phyloP scores from a whole-genome alignment of 2,113 vertebrate genomes.

The Limanda limanda region DNA sequence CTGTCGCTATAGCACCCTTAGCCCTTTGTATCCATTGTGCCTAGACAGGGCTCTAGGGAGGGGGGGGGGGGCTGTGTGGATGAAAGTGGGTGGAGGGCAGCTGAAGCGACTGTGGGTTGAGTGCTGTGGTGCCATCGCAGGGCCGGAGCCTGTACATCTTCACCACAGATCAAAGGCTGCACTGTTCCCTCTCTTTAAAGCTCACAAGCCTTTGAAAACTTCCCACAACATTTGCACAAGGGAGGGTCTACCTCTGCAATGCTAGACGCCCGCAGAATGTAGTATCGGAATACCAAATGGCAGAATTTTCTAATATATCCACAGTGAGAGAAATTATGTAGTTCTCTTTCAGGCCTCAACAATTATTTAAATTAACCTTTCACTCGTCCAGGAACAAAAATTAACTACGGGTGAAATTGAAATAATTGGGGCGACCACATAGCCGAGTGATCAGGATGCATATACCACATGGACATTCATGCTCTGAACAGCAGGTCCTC shows the following conservation, averaged over 20 bases:
- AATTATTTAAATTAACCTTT: not conserved
- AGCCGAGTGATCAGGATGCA: not conserved
- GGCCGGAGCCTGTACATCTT: constrained; percentile 65
- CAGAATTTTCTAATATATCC: constrained; percentile 47
- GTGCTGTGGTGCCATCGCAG: constrained; percentile 61
- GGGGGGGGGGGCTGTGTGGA: constrained; percentile 33
- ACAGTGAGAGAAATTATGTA: constrained; percentile 34
- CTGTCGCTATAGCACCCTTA: constrained; percentile 72
- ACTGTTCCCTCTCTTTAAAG: constrained; percentile 69
- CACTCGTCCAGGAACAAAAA: too few relatives aligned
- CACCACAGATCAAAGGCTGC: constrained; percentile 74
- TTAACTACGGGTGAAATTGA: not conserved
- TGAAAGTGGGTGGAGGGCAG: constrained; percentile 58
- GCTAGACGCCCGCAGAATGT: constrained; percentile 42
- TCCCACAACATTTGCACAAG: constrained; percentile 70
- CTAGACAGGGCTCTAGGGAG: constrained; percentile 30
- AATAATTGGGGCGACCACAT: not conserved
- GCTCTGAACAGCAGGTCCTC: not conserved
- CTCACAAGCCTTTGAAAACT: constrained; percentile 76
- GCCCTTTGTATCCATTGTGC: constrained; percentile 78
- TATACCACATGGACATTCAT: not conserved
- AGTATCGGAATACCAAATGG: constrained; percentile 54
- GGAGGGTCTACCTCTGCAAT: constrained; percentile 41
- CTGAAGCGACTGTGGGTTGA: constrained; percentile 53
- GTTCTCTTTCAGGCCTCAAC: constrained; percentile 25